Evolutionary conservation across 2,113 vertebrate species (phyloP).

Genomic region (Notothenia rossii): DNA sequence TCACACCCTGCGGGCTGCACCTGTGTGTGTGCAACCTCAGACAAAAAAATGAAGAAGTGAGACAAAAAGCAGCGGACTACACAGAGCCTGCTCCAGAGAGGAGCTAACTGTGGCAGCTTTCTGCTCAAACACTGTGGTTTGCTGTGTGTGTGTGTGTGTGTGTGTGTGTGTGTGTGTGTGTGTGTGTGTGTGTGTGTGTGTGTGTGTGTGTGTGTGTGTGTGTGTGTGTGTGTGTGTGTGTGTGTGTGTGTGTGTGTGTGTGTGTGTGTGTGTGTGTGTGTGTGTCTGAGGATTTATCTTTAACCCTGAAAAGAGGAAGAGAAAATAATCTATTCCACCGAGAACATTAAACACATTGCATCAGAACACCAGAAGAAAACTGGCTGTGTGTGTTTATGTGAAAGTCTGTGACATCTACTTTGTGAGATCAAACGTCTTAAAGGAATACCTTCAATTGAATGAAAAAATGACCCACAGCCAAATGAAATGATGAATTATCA

Average conservation of each 20-base stretch:
- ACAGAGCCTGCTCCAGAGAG: constrained; percentile 27
- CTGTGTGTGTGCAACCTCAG: constrained; percentile 64
- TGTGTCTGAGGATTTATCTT: constrained; percentile 44
- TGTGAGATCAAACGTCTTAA: neutral
- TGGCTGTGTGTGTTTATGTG: neutral
- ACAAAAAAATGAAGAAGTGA: constrained; percentile 70
- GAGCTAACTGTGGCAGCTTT: constrained; percentile 48
- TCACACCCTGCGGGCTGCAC: constrained; percentile 51
- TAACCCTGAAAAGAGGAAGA: constrained; percentile 60
- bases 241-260: constrained; percentile 1
- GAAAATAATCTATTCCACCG: neutral
- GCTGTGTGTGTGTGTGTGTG: neutral
- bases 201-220: neutral
- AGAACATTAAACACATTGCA: constrained; percentile 26
- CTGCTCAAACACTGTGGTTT: constrained; percentile 56
- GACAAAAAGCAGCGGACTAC: constrained; percentile 36
- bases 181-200: constrained; percentile 13
- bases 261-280: constrained; percentile 1
- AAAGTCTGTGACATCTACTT: too few species aligned
- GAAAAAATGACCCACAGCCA: neutral
- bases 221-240: neutral
- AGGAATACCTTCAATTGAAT: neutral
- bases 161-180: neutral
- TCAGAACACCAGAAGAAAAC: neutral
- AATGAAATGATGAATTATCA: neutral